Evolutionary conservation across 2,888 invertebrate genomes (phyloP).

Genomic region (Brassicogethes aeneus): DNA sequence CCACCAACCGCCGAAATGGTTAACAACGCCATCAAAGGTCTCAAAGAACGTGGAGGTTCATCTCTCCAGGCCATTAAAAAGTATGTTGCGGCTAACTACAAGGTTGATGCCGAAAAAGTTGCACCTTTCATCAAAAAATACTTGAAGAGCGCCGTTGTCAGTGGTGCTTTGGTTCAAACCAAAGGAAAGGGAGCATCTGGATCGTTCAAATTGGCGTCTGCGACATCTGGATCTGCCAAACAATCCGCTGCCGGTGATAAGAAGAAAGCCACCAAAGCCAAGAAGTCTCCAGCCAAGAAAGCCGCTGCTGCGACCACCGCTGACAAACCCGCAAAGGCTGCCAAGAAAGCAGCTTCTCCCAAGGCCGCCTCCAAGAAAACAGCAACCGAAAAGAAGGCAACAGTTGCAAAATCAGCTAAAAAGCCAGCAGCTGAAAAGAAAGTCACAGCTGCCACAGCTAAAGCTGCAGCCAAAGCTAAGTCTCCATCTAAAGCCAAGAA

Average conservation of each 20-base stretch:
- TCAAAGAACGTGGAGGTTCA: conserved; percentile 51
- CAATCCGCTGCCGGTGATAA: conserved; percentile 21
- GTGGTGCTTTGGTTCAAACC: conserved; percentile 46
- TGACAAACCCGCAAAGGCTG: neutral
- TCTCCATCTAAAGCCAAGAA: too few relatives aligned
- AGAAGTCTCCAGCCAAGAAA: conserved; percentile 16
- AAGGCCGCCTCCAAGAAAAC: too few relatives aligned
- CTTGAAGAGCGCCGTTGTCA: conserved; percentile 47
- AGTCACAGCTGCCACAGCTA: too few relatives aligned
- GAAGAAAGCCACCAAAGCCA: conserved; percentile 13
- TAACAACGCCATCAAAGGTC: conserved; percentile 44
- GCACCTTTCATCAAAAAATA: conserved; percentile 53
- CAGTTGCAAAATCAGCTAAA: too few relatives aligned
- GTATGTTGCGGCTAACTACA: conserved; percentile 52
- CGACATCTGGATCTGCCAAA: too few relatives aligned
- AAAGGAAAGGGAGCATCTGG: conserved; percentile 49
- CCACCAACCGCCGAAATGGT: conserved; percentile 50
- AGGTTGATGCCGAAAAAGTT: conserved; percentile 49
- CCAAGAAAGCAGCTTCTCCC: conserved; percentile 9
- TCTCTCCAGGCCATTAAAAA: conserved; percentile 53
- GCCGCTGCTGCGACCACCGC: conserved; percentile 4
- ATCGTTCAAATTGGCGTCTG: conserved; percentile 42
- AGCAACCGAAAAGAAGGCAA: too few relatives aligned
- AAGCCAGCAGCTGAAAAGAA: too few relatives aligned
- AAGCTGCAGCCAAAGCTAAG: too few relatives aligned